Percentiles rank a stretch among this genome's conserved stretches.
These are phyloP conservation scores for Trissolcus brochymenae DNA, from an alignment of 2,888 invertebrate species.

Conservation along the genomic window DNA sequence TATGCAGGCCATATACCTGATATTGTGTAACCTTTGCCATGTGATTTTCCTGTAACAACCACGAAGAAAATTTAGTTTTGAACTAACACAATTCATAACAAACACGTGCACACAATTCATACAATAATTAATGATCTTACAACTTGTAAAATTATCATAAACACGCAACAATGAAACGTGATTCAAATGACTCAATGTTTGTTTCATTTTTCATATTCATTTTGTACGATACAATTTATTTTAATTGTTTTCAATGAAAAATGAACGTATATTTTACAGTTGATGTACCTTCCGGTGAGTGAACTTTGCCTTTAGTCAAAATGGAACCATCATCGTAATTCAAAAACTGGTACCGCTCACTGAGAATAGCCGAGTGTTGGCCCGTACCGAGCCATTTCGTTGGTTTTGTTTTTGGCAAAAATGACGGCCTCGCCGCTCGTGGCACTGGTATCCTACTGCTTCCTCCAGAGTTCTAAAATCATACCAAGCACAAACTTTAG, in stretches of 20 bases:
- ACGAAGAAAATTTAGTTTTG: constrained; percentile 8
- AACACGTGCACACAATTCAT: no score
- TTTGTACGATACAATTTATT: no score
- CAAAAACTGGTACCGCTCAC: constrained; percentile 45
- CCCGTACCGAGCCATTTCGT: constrained; percentile 42
- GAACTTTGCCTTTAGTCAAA: constrained; percentile 45
- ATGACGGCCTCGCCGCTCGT: constrained; percentile 50
- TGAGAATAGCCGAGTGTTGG: constrained; percentile 43
- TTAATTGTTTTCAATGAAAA: no score
- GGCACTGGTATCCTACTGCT: constrained; percentile 59
- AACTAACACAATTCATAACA: no score
- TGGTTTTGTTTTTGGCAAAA: constrained; percentile 54
- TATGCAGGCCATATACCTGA: constrained; percentile 68
- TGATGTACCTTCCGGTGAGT: constrained; percentile 41
- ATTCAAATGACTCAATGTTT: no score
- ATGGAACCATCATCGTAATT: constrained; percentile 46
- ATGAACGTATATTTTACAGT: no score
- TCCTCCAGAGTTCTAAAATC: constrained; percentile 56
- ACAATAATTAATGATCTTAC: no score
- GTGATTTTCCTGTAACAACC: constrained; percentile 59
- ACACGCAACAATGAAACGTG: no score
- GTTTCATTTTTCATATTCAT: no score
- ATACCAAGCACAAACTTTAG: constrained; percentile 38
- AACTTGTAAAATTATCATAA: no score
- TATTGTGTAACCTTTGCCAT: constrained; percentile 64